phyloP scores from a whole-genome alignment of 1,140 invertebrate species.

The Helicoverpa armigera region DNA sequence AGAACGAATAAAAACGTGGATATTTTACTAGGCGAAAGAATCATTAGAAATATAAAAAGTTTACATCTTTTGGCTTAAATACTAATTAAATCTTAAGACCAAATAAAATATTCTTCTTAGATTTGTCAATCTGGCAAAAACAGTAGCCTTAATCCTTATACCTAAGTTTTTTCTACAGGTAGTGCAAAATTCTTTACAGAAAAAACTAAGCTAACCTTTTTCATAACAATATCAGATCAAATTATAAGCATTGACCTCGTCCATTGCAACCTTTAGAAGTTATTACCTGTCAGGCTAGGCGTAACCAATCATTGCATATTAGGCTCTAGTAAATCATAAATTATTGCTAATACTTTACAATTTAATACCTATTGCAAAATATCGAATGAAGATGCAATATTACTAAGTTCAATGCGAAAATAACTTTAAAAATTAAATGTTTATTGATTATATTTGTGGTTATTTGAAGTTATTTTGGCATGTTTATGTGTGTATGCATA shows the following conservation, averaged over 20 bases:
- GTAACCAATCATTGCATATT: neutral
- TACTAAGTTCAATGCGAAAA: neutral
- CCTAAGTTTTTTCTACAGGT: too few relatives aligned
- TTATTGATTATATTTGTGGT: too few relatives aligned
- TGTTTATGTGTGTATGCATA: too few relatives aligned
- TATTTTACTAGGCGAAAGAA: too few relatives aligned
- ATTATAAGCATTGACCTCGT: conserved; percentile 14
- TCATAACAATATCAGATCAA: conserved; percentile 15
- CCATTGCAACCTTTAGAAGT: neutral
- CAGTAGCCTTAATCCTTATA: too few relatives aligned
- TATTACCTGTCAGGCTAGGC: conserved; percentile 21
- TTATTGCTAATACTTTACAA: conserved; percentile 2
- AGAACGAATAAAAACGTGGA: too few relatives aligned
- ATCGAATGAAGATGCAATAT: neutral
- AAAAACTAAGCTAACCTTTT: neutral
- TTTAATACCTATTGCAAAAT: conserved; percentile 14
- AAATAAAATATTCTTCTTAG: too few relatives aligned
- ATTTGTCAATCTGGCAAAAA: too few relatives aligned
- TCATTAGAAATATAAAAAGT: too few relatives aligned
- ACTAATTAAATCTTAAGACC: too few relatives aligned
- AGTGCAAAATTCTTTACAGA: neutral
- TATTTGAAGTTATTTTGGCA: too few relatives aligned
- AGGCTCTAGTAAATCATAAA: neutral
- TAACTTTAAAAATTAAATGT: neutral
- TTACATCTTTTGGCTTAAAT: too few relatives aligned